Base-by-base conservation (phyloP, 2,113 vertebrate species). In the Cinclus mexicanus region DNA sequence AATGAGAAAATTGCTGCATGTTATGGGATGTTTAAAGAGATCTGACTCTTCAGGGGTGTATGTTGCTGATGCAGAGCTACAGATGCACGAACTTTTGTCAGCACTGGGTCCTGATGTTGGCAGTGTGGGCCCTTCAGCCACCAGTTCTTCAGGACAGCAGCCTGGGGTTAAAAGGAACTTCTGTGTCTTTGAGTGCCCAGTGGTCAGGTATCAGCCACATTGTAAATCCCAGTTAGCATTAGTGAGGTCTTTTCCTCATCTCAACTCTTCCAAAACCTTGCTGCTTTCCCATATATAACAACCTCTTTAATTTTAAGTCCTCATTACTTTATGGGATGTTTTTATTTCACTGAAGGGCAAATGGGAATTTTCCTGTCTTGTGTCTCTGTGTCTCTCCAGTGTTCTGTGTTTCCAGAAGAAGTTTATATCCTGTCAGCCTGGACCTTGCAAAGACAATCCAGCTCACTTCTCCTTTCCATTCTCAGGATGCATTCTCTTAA, bases 101-200 rank as follows among this genome's bases (percentile, higher is more conserved):
- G 53, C 1, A 0, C 18, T 25, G 12, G 52, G 29, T 71, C 47
- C 28, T 49, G 24, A 4, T 1, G 0, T 67, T 23, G 29, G 41
- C 50, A 15, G 13, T 8, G 2, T 39, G 9, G 44, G 37, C 37
- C 56, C 60, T 86, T 37, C 59, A 60, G 75, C 29, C 22, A 8
- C 37, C 55, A 5, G 28, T 87, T 87, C 50, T 83, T 42, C 41
- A 57, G 53, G 31, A 70, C 25, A 90, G 33, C 37, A 47, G 20
- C 25, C 2, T 39, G 41, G 39, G 14, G 10, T 72, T 68, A 23
- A 63, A 89, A 83, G 52, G 29, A 39, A 47, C 28, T 77, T 69
- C 12, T 41, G 47, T 10, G 24, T 76, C 70, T 79, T 60, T 52
- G 39, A 44, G 33, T 52, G 44, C 23, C 59, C 20, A 1, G 4